phyloP scores from a whole-genome alignment of 35 echinoderm and acorn worm genomes.

The Lytechinus variegatus region DNA sequence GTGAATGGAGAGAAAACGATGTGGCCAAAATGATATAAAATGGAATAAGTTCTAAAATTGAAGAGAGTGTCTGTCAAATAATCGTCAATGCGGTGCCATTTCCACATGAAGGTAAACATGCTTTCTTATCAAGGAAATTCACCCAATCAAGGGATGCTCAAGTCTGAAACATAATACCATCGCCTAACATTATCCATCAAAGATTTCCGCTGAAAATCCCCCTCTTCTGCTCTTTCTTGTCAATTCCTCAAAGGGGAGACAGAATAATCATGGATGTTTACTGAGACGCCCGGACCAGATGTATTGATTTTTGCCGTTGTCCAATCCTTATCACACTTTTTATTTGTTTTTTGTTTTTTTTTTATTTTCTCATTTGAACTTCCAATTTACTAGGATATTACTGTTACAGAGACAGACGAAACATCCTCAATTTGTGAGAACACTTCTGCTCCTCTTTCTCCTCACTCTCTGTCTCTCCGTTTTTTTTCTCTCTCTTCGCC shows the following conservation, averaged over 20 bases:
- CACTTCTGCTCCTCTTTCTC: neutral
- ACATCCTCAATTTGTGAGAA: neutral
- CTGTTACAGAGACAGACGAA: neutral
- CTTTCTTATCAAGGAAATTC: neutral
- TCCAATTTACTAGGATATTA: neutral
- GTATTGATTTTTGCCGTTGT: slow-evolving; percentile 40
- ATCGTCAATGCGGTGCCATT: neutral
- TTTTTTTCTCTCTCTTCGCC: too few species aligned
- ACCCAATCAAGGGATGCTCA: neutral
- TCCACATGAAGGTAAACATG: neutral
- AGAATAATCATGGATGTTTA: slow-evolving; percentile 15
- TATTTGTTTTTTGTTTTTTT: neutral
- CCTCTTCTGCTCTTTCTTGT: neutral
- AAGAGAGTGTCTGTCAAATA: neutral
- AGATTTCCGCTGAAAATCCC: neutral
- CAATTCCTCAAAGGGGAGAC: neutral
- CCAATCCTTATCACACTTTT: neutral
- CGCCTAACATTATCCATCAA: neutral
- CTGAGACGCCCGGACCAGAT: slow-evolving; percentile 10
- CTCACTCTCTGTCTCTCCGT: too few species aligned
- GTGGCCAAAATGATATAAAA: neutral
- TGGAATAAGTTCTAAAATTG: neutral
- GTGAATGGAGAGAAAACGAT: neutral
- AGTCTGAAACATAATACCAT: neutral
- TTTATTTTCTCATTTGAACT: slow-evolving; percentile 15